Percentiles rank a stretch among this genome's conserved stretches.
These are phyloP conservation scores for Porites australiensis DNA, from an alignment of 64 coral and sea anemone species.

Conservation along the genomic window DNA sequence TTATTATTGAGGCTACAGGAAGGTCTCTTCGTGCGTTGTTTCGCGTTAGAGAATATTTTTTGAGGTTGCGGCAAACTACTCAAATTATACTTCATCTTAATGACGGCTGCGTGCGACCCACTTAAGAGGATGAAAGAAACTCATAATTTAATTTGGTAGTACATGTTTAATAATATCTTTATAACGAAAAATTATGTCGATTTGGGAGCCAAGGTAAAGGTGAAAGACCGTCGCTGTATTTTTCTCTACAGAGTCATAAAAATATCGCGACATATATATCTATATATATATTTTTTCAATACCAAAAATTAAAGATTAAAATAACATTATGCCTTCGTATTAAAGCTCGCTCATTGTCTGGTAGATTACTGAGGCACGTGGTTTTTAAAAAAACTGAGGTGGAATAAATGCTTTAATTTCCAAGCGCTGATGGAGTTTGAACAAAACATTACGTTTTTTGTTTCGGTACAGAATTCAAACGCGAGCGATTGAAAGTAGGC, in stretches of 20 bases:
- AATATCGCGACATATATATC: not conserved
- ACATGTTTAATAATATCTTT: conserved; percentile 56
- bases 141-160: conserved; percentile 92
- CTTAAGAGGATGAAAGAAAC: conserved; percentile 99
- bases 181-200: conserved; percentile 18
- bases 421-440: not conserved
- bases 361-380: conserved; percentile 18
- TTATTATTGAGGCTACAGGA: conserved; percentile 76
- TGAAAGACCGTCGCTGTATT: not conserved
- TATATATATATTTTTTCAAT: not conserved
- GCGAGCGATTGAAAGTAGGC: not conserved
- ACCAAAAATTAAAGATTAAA: conserved; percentile 46
- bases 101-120: conserved; percentile 93
- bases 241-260: conserved; percentile 6
- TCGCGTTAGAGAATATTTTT: conserved; percentile 12
- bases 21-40: conserved; percentile 34
- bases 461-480: not conserved
- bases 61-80: conserved; percentile 60
- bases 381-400: conserved; percentile 9
- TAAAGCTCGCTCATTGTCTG: conserved; percentile 18
- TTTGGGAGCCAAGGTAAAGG: not conserved
- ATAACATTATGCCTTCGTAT: conserved; percentile 50
- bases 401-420: not conserved
- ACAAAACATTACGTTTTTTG: not conserved
- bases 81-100: conserved; percentile 83